A percentile compares a stretch with the other conserved stretches of the same genome.
Evolutionary conservation across 1,140 invertebrate species (phyloP).

Genomic region (Nasonia longicornis): DNA sequence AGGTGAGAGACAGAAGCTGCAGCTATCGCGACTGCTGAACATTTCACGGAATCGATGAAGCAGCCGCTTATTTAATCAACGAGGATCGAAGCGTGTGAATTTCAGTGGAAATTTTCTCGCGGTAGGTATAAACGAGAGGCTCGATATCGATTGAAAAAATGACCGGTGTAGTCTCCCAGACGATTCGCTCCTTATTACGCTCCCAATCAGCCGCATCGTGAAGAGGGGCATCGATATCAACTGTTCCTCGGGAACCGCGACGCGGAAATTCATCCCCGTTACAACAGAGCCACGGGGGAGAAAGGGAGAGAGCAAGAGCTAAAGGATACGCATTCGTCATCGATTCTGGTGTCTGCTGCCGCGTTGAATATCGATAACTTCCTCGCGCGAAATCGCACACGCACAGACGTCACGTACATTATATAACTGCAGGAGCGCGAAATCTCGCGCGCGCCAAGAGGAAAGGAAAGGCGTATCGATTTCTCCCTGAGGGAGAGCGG

Average conservation of each 20-base stretch:
- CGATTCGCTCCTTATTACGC: no score
- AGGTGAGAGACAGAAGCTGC: background rate
- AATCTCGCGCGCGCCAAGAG: constrained; percentile 13
- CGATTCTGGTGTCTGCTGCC: no score
- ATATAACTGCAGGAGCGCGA: background rate
- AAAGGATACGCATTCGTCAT: no score
- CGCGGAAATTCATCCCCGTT: background rate
- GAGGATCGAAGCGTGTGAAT: background rate
- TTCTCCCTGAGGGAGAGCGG: constrained; percentile 55
- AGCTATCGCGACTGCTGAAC: background rate
- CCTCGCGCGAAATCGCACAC: background rate
- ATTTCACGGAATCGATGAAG: constrained; percentile 3
- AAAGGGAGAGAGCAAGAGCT: background rate
- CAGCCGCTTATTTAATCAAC: background rate
- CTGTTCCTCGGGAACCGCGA: background rate
- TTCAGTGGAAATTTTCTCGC: background rate
- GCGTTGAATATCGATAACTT: background rate
- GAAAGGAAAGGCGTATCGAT: constrained; percentile 59
- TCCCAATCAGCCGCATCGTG: no score
- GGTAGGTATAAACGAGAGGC: background rate
- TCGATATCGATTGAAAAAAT: no score
- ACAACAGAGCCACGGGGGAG: background rate
- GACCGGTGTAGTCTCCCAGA: no score
- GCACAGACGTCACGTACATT: no score
- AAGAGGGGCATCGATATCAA: no score